These are phyloP conservation scores for Phaonia tiefii DNA, from an alignment of 2,888 invertebrate genomes.

Conservation along the genomic window DNA sequence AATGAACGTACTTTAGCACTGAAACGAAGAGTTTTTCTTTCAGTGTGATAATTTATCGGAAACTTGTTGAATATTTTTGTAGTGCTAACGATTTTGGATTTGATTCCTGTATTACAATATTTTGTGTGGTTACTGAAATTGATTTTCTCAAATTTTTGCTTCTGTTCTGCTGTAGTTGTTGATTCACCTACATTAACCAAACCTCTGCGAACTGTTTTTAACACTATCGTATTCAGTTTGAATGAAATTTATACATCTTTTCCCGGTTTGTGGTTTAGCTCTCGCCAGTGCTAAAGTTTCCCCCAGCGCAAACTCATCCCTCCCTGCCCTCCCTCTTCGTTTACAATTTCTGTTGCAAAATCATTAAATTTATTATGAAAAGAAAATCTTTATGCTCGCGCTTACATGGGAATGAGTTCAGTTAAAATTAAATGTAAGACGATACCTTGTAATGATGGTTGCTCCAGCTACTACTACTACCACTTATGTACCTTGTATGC, in stretches of 20 bases:
- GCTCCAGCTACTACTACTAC: constrained; percentile 23
- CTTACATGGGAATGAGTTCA: not conserved
- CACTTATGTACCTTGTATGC: constrained; percentile 8
- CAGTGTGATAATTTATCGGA: no score
- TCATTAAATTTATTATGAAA: constrained; percentile 56
- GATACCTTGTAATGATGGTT: constrained; percentile 46
- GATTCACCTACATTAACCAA: no score
- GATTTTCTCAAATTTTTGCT: no score
- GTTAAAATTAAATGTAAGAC: constrained; percentile 60
- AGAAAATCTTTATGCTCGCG: constrained; percentile 1
- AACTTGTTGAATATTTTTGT: no score
- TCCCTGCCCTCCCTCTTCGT: not conserved
- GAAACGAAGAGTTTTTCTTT: no score
- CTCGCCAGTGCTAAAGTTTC: not conserved
- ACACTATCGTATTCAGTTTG: constrained; percentile 49
- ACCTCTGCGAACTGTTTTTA: constrained; percentile 16
- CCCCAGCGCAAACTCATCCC: not conserved
- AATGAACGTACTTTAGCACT: no score
- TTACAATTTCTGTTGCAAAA: constrained; percentile 37
- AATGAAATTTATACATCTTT: constrained; percentile 33
- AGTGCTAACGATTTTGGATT: no score
- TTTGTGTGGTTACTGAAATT: no score
- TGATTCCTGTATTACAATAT: no score
- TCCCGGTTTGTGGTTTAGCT: constrained; percentile 1
- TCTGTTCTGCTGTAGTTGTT: no score